Evolutionary conservation across 2,888 invertebrate species (phyloP).

Genomic region (Proisotoma minuta): DNA sequence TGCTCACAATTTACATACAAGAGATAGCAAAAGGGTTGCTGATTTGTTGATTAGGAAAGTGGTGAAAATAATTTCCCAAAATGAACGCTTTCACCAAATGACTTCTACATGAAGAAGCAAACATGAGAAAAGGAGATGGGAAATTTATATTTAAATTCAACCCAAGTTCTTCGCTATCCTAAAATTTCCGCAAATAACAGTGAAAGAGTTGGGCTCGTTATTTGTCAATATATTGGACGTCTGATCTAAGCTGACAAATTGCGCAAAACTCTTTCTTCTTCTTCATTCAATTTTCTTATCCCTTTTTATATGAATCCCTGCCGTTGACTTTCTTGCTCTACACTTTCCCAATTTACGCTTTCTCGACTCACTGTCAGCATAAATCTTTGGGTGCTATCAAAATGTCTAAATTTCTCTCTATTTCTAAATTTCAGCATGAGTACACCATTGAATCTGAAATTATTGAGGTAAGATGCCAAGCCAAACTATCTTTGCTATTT

Average conservation of each 20-base stretch:
- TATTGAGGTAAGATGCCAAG: slow-evolving; percentile 40
- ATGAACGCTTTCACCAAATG: neutral
- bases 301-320: neutral
- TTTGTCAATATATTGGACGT: slow-evolving; percentile 19
- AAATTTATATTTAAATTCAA: slow-evolving; percentile 4
- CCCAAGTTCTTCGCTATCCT: neutral
- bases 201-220: too few relatives aligned
- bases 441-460: slow-evolving; percentile 38
- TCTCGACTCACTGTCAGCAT: slow-evolving; percentile 4
- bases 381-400: slow-evolving; percentile 10
- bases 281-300: slow-evolving; percentile 6
- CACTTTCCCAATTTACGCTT: neutral
- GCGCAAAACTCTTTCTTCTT: slow-evolving; percentile 4
- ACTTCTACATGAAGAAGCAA: neutral
- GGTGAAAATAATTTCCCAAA: neutral
- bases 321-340: neutral
- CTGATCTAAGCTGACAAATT: slow-evolving; percentile 3
- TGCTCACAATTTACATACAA: neutral
- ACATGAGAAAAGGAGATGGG: neutral
- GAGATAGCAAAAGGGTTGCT: slow-evolving; percentile 1
- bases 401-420: slow-evolving; percentile 15
- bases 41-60: slow-evolving; percentile 1
- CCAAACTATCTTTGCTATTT: too few relatives aligned
- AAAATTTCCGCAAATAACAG: too few relatives aligned
- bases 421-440: slow-evolving; percentile 40